A percentile compares a stretch with the other conserved stretches of the same genome.
phyloP scores from a whole-genome alignment of 2,888 invertebrate species.

The Lucinisca nassula region DNA sequence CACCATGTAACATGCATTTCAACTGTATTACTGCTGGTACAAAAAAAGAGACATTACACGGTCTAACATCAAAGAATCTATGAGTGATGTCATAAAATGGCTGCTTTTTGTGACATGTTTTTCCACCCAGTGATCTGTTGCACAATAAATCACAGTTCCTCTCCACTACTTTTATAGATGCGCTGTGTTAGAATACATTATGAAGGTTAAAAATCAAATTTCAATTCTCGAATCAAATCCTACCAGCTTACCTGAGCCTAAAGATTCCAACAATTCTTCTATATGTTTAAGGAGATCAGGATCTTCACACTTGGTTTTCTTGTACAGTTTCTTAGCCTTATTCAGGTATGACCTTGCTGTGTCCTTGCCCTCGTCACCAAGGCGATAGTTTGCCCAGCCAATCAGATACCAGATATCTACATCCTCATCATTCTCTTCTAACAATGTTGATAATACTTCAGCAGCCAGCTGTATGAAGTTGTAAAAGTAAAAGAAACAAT shows the following conservation, averaged over 20 bases:
- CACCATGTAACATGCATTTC: too few relatives aligned
- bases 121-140: too few relatives aligned
- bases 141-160: too few relatives aligned
- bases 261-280: conserved; percentile 83
- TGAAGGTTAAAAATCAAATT: too few relatives aligned
- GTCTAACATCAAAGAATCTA: too few relatives aligned
- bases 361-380: conserved; percentile 86
- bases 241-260: conserved; percentile 80
- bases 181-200: too few relatives aligned
- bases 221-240: not conserved
- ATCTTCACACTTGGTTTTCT: conserved; percentile 84
- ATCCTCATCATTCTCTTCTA: conserved; percentile 88
- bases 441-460: conserved; percentile 87
- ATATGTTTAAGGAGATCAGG: conserved; percentile 84
- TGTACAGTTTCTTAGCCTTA: conserved; percentile 87
- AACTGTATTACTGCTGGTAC: too few relatives aligned
- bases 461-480: conserved; percentile 87
- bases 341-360: conserved; percentile 87
- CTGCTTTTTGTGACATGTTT: too few relatives aligned
- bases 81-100: too few relatives aligned
- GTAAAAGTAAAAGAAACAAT: too few relatives aligned
- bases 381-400: conserved; percentile 88
- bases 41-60: too few relatives aligned
- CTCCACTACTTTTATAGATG: too few relatives aligned
- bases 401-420: conserved; percentile 89